Evolutionary conservation across 2,888 invertebrate genomes (phyloP), one percentile per base, ranked within the genome.

Genomic region (Caenorhabditis sp.): DNA sequence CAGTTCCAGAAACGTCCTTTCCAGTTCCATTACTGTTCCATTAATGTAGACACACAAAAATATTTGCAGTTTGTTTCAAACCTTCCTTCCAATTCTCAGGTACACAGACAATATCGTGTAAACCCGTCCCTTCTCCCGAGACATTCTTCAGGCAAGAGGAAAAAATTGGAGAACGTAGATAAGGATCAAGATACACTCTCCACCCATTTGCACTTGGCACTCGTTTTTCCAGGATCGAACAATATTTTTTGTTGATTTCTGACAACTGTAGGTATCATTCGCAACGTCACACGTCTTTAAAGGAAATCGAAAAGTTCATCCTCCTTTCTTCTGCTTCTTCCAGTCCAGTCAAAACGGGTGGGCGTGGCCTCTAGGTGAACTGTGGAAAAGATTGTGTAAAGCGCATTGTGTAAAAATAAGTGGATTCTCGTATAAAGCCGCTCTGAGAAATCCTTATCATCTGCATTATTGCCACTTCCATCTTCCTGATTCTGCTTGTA

Each of bases 391-490:
- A 17, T 15, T 53, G 53, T 53, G 53, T 53, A 39, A 39, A 53
- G 39, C 53, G 53, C 39, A 32, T 58, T 56, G 66, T 50, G n/a
- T 13, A 70, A 70, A 59, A 70, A 70, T 59, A 70, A 70, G 43
- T 41, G 70, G 53, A 70, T 58, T 68, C 50, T 52, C 52, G 43
- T 68, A 59, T 59, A 68, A 52, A 68, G 56, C 68, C 68, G 50
- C 68, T 48, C 41, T 50, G 52, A 53, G 53, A 32, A 37, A 43
- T 53, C 45, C 46, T 50, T 59, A 68, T 70, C 70, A 59, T 20
- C 46, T 26, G n/a, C 53, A 53, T 53, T 53, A 39, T 53, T 53
- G 37, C 41, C 59, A 45, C 53, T 59, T 43, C n/a, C n/a, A n/a
- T n/a, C 59, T 53, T 50, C 43, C 46, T 52, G 50, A 48, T 52